Percentiles rank a stretch among this genome's conserved stretches.
Evolutionary conservation across 1,140 invertebrate genomes (phyloP).

Genomic region (Camponotus pennsylvanicus): DNA sequence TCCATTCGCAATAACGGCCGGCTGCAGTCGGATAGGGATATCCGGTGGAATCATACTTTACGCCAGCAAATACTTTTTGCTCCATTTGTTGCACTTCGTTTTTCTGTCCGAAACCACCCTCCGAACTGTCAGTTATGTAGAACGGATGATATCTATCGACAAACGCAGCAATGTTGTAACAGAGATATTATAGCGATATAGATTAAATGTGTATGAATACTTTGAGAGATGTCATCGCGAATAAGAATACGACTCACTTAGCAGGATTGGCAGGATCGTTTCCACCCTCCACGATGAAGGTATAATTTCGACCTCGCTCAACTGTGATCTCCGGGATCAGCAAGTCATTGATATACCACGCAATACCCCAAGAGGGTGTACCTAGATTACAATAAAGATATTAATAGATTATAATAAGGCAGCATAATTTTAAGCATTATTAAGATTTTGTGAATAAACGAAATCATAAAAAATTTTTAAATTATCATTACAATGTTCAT

Average conservation of each 20-base stretch:
- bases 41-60: slow-evolving; percentile 91
- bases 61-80: slow-evolving; percentile 93
- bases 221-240: slow-evolving; percentile 4
- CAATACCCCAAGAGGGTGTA: slow-evolving; percentile 94
- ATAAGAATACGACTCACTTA: slow-evolving; percentile 83
- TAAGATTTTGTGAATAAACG: neutral
- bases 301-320: slow-evolving; percentile 95
- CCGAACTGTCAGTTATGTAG: slow-evolving; percentile 95
- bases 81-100: slow-evolving; percentile 89
- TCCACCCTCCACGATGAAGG: slow-evolving; percentile 94
- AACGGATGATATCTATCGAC: slow-evolving; percentile 94
- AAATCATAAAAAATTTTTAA: neutral
- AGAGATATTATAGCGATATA: neutral
- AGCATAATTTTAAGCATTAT: neutral
- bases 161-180: neutral
- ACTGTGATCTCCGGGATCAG: slow-evolving; percentile 96
- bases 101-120: slow-evolving; percentile 94
- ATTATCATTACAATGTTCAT: neutral
- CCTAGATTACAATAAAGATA: slow-evolving; percentile 83
- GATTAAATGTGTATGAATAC: neutral
- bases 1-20: slow-evolving; percentile 92
- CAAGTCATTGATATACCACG: slow-evolving; percentile 97
- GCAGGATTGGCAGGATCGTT: slow-evolving; percentile 89
- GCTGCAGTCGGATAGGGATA: slow-evolving; percentile 92
- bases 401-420: slow-evolving; percentile 71